Evolutionary conservation across 2,888 invertebrate species (phyloP), one percentile per base, ranked within the genome.

Genomic region (Nemurella pictetii): DNA sequence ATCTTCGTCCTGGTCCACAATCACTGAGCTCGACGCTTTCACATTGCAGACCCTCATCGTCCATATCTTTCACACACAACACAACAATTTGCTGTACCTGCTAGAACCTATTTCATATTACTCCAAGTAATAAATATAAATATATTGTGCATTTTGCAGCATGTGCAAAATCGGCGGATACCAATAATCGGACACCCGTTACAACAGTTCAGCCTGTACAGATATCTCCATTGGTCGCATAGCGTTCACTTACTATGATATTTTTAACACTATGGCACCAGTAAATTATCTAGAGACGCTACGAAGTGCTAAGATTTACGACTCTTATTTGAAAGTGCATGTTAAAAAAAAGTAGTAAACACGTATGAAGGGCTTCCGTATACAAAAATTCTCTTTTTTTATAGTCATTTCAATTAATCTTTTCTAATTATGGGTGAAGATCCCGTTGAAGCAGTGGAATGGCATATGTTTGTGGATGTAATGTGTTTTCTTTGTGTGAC

Each of bases 341-440:
- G 20, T 20, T 20, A 35, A 35, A 55, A 55, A 55, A 55, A 55
- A 55, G 12, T 35, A 35, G 12, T 35, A 12, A 35, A 35, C 12
- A 35, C 4, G 12, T 7, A 55, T 2, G 55, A 55, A 55, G 55
- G 75, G 26, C 75, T 75, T 75, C 75, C 75, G 26, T 0, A 27
- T 75, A 27, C 27, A 27, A 75, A 75, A 75, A 12, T 55, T 27
- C 26, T 75, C 15, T n/a, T 55, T 55, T n/a, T 75, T 75, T 20
- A 26, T 9, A 75, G 75, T 75, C 75, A 75, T 75, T 75, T 75
- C 75, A 75, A 75, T 75, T 75, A 75, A 75, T 75, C 27, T 75
- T 27, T 27, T 75, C 2, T 26, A 75, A 75, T 75, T 75, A 75
- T 55, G 55, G 75, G 75, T 75, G 75, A 75, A 75, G 75, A 75